Base-by-base conservation (phyloP, 1,140 invertebrate genomes). In the Reticulitermes speratus region DNA sequence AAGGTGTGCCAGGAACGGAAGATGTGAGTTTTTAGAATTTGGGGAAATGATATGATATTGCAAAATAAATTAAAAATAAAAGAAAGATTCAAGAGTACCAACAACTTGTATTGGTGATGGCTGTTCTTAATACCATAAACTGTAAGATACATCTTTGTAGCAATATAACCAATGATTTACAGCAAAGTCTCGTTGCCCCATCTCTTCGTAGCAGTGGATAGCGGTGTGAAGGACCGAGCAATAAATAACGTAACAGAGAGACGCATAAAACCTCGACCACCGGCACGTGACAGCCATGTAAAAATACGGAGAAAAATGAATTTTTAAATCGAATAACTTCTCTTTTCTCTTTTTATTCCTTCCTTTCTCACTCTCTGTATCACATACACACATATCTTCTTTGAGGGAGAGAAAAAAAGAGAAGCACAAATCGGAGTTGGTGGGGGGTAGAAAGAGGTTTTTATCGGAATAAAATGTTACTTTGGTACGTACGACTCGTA, bases 281-380 rank as follows among this genome's bases (percentile, higher is more conserved):
- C 16, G 65, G 65, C 65, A 75, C 65, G 65, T 75, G 65, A 75
- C 65, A 75, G 65, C 65, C 65, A 75, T 75, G 65, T 75, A 75
- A 75, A 75, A 75, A 75, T 75, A 30, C 65, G 25, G 65, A 75
- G 65, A 75, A 75, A 75, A 75, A 75, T 75, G 65, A 75, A 75
- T 75, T 75, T 75, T 75, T 75, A 75, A 75, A 75, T 75, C 65
- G 65, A 75, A 75, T 75, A 75, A 75, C 65, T 75, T 75, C 65
- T 75, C 65, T 75, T 6, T n/a, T 75, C n/a, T 75, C 65, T 75
- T 30, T 75, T 30, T 75, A 2, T 8, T 19, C 59, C 16, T 0
- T 30, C 52, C 19, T 55, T 55, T 16, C 19, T 55, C 52, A 21
- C 65, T 75, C n/a, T n/a, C 65, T 75, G 25, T 30, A 8, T 75